Percentiles rank a stretch among this genome's conserved stretches.
Conservation (phyloP, 2,888 invertebrate genomes). For the Drosophila anomalata region DNA sequence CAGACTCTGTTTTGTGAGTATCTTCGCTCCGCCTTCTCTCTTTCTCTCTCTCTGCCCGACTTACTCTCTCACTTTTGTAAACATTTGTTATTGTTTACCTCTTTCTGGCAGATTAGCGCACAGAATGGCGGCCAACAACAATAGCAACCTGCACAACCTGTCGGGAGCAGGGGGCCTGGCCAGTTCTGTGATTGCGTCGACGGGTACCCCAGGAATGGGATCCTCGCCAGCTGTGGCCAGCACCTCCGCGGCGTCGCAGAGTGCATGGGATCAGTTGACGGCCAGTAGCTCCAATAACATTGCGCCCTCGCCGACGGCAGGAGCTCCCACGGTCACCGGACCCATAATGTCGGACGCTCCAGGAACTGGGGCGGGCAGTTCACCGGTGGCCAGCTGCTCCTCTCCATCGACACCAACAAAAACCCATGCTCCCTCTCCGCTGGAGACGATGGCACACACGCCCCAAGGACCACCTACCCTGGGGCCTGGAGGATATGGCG, state of each 20-base stretch:
- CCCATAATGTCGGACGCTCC: constrained; percentile 23
- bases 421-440: constrained; percentile 74
- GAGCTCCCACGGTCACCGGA: constrained; percentile 37
- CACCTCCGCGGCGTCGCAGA: constrained; percentile 62
- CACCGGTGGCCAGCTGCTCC: constrained; percentile 79
- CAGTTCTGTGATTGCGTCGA: constrained; percentile 76
- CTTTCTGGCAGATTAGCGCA: constrained; percentile 24
- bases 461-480: constrained; percentile 82
- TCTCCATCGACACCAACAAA: constrained; percentile 83
- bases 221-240: constrained; percentile 6
- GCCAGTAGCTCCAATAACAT: constrained; percentile 73
- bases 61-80: constrained; percentile 36
- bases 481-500: constrained; percentile 80
- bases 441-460: constrained; percentile 82
- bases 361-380: constrained; percentile 69
- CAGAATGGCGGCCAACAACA: constrained; percentile 79
- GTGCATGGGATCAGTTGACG: constrained; percentile 84
- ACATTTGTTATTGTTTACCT: constrained; percentile 48
- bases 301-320: constrained; percentile 56
- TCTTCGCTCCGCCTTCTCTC: constrained; percentile 3
- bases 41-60: constrained; percentile 6
- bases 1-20: not conserved
- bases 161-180: constrained; percentile 57
- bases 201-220: constrained; percentile 57
- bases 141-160: constrained; percentile 68